Evolutionary conservation across 1,140 invertebrate genomes (phyloP), one percentile per base, ranked within the genome.

Genomic region (Panagrolaimus sp.): DNA sequence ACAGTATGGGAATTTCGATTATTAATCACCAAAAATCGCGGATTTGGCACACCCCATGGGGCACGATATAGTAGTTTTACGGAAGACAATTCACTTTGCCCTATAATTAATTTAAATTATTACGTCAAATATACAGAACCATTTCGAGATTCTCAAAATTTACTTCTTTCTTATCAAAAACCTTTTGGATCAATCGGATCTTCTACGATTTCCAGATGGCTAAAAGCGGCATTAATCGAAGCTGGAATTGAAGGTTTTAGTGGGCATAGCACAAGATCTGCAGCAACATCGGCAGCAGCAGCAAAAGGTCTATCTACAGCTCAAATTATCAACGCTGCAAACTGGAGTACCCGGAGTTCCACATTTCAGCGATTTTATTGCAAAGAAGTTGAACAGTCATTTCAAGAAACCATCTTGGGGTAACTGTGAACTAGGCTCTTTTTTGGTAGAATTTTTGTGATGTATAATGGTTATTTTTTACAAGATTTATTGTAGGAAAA

Each of bases 111-210:
- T 10, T n/a, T 46, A n/a, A n/a, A 46, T 9, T 9, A n/a, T 9
- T 46, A 46, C 45, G 9, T 46, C 9, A 9, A n/a, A 9, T n/a
- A 10, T 46, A 46, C 45, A 10, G 9, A 46, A 46, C 9, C 45
- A 10, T 9, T 46, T n/a, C 45, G 45, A n/a, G 45, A n/a, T 46
- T 46, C 45, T 10, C n/a, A 9, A 9, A 46, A 9, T n/a, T n/a
- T 46, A n/a, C n/a, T 46, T 46, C n/a, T 46, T 9, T 46, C 45
- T 46, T 46, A 46, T n/a, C 45, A n/a, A n/a, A 46, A 46, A 46
- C 45, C 45, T 9, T 46, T 46, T n/a, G 9, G 9, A n/a, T n/a
- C 45, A 46, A n/a, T 46, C 9, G 45, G 9, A 9, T 46, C 45
- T 9, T 9, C 45, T 46, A 46, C 45, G n/a, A n/a, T 46, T n/a